Evolutionary conservation across 2,113 vertebrate species (phyloP).

Genomic region (Triplophysa siluroides): DNA sequence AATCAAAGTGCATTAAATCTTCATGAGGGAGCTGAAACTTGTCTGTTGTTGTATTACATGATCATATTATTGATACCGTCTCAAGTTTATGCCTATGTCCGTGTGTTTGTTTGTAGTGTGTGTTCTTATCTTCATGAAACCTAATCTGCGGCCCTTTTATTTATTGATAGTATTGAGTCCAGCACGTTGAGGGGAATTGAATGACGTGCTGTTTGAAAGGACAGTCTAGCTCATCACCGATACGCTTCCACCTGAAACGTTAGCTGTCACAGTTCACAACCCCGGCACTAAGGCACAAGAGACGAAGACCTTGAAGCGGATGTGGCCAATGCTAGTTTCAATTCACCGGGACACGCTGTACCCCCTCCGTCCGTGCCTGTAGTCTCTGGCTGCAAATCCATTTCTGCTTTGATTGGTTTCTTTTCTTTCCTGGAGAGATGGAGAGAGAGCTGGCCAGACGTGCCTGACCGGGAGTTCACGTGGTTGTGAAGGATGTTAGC

Average conservation of each 20-base stretch:
- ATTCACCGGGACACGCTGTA: slow-evolving; percentile 48
- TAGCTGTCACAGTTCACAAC: slow-evolving; percentile 60
- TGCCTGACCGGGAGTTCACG: not conserved
- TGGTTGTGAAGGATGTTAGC: slow-evolving; percentile 12
- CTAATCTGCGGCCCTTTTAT: slow-evolving; percentile 28
- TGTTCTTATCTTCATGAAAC: slow-evolving; percentile 29
- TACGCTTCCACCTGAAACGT: slow-evolving; percentile 24
- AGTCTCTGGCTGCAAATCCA: slow-evolving; percentile 56
- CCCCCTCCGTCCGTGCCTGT: slow-evolving; percentile 22
- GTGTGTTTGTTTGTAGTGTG: not conserved
- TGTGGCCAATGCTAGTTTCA: slow-evolving; percentile 53
- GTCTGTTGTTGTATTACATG: too few species aligned
- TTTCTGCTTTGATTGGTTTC: slow-evolving; percentile 66
- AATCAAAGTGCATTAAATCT: too few species aligned
- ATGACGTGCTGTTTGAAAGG: slow-evolving; percentile 46
- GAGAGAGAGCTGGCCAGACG: slow-evolving; percentile 5
- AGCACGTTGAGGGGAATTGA: slow-evolving; percentile 45
- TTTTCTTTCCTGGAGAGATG: slow-evolving; percentile 53
- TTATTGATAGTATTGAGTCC: slow-evolving; percentile 23
- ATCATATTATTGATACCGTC: not conserved
- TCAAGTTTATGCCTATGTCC: slow-evolving; percentile 1
- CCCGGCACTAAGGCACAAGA: slow-evolving; percentile 53
- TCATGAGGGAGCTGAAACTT: not conserved
- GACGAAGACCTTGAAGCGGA: slow-evolving; percentile 53
- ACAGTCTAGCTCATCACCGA: slow-evolving; percentile 40